These are phyloP conservation scores for Manis pentadactyla DNA, from an alignment of 2,797 vertebrate genomes.

Conservation along the genomic window DNA sequence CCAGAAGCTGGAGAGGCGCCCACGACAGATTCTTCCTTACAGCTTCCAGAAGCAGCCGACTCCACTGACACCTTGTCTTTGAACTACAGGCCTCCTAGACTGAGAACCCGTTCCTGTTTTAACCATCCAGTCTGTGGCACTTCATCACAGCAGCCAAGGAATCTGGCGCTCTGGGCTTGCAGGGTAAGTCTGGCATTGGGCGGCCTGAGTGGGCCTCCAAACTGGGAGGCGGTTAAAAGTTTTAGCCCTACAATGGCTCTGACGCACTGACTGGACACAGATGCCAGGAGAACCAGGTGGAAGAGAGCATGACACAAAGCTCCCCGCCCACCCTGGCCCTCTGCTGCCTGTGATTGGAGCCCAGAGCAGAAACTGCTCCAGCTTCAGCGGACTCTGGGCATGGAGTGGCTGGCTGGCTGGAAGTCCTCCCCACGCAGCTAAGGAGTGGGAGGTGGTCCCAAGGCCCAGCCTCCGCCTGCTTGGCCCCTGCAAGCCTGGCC, in stretches of 20 bases:
- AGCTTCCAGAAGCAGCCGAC: background rate
- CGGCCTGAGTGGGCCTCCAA: background rate
- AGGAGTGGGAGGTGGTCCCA: background rate
- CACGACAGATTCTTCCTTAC: accelerated
- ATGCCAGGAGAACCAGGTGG: background rate
- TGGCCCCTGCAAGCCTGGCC: background rate
- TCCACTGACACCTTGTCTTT: background rate
- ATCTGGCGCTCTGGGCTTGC: background rate
- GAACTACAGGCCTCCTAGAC: background rate
- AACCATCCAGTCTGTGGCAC: background rate
- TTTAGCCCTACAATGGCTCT: background rate
- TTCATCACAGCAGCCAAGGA: background rate
- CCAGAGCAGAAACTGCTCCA: background rate
- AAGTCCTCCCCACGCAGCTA: accelerated
- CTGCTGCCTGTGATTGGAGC: background rate
- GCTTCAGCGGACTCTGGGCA: background rate
- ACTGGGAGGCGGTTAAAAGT: background rate
- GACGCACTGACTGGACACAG: background rate
- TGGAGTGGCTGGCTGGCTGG: background rate
- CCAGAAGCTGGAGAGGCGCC: background rate
- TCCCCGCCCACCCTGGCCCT: background rate
- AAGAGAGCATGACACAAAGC: background rate
- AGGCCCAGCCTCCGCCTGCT: background rate
- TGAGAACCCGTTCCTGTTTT: background rate
- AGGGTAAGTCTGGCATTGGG: accelerated